Conservation (phyloP, 2,888 invertebrate genomes). For the Hipparchia semele region DNA sequence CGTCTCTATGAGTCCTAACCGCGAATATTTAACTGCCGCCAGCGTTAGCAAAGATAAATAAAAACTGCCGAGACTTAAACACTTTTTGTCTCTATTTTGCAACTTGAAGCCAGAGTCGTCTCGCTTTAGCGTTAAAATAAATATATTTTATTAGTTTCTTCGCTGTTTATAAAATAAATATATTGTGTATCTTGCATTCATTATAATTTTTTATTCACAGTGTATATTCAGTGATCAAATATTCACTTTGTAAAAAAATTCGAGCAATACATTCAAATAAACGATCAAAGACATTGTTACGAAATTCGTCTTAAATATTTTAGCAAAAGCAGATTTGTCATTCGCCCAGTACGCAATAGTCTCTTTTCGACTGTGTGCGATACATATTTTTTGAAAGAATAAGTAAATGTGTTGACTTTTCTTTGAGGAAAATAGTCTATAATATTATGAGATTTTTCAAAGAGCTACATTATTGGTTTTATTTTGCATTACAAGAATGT, state of each 20-base stretch:
- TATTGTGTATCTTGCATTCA: background rate
- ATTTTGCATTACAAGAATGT: background rate
- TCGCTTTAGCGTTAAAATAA: conserved; percentile 34
- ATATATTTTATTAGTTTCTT: conserved; percentile 20
- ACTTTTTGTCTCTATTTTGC: conserved; percentile 64
- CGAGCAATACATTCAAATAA: background rate
- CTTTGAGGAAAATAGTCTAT: background rate
- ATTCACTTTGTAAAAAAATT: conserved; percentile 1
- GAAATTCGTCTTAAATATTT: conserved; percentile 9
- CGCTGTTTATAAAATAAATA: conserved; percentile 8
- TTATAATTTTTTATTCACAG: conserved; percentile 7
- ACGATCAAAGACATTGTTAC: conserved; percentile 4
- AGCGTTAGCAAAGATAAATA: conserved; percentile 74
- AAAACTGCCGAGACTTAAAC: conserved; percentile 72
- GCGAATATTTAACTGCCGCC: conserved; percentile 74
- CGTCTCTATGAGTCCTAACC: conserved; percentile 64
- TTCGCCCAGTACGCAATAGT: background rate
- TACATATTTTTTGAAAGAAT: conserved; percentile 4
- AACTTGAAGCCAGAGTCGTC: conserved; percentile 34
- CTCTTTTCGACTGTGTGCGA: background rate
- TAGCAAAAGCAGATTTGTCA: conserved; percentile 7
- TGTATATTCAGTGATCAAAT: conserved; percentile 7
- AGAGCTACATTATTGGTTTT: background rate
- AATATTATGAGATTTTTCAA: conserved; percentile 4
- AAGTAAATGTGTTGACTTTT: conserved; percentile 10